Evolutionary conservation across 2,797 vertebrate genomes (phyloP), one percentile per base, ranked within the genome.

Genomic region (Enteromius afrohamiltoni): DNA sequence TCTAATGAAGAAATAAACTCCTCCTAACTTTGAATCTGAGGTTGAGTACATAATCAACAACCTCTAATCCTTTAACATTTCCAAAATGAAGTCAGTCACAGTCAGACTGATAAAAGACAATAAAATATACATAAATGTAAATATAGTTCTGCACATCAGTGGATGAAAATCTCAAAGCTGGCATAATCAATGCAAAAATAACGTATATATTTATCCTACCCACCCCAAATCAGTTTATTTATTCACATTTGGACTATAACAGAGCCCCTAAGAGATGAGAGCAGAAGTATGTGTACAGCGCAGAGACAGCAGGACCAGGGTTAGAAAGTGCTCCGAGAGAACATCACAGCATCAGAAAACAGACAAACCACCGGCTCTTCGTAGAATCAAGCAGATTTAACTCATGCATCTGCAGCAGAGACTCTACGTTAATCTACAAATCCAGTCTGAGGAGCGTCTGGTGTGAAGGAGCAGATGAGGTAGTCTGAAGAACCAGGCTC

Each of bases 291-390:
- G 31, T 53, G 21, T 31, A 26, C 29, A 65, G 45, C n/a, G 16
- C 26, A 51, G 17, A 75, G 19, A 77, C 79, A 79, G 45, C 55
- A 73, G 71, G 75, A 62, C 51, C n/a, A n/a, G n/a, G n/a, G n/a
- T n/a, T n/a, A n/a, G n/a, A n/a, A n/a, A n/a, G 62, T 40, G 87
- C 87, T 86, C 74, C 68, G 85, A 75, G 40, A 79, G 47, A 84
- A 80, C 67, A 19, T 83, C 73, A 69, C 78, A 55, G 71, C 73
- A 62, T 74, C 77, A 34, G 60, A 31, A 40, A 76, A 79, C 70
- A 80, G 86, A 76, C 74, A 34, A 47, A 23, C 2, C 53, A 14
- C 11, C 53, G 75, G 82, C 84, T 75, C 65, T 85, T 79, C 77
- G 77, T 47, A 79, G 79, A 77, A 78, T 75, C 4, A 67, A 80